Evolutionary conservation across 2,888 invertebrate genomes (phyloP), one percentile per base, ranked within the genome.

Genomic region (Autographa pulchrina): DNA sequence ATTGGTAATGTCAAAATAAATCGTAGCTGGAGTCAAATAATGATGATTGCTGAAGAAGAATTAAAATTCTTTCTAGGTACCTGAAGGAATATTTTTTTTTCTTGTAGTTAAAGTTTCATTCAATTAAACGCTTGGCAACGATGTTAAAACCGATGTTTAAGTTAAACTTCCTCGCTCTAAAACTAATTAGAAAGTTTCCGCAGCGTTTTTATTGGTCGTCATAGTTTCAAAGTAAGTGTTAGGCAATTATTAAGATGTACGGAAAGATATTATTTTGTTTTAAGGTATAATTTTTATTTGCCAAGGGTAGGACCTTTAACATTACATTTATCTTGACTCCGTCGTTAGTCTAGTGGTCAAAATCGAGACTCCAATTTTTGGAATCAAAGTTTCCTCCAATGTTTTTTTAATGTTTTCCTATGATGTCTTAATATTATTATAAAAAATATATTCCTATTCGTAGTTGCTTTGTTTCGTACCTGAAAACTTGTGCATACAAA

Each of bases 131-230:
- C 67, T 35, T 52, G 65, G 48, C n/a, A 56, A 59, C 59, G 64
- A 59, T 58, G 58, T 65, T 78, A 72, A 71, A 72, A 65, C 72
- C 65, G 41, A 72, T 75, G 69, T 72, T 63, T 69, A 64, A 83
- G 54, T 72, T 69, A 65, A 75, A 80, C 62, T 80, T 80, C 56
- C 56, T 38, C 54, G 69, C 62, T 71, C 18, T 62, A 35, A 61
- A 81, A 78, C 82, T 78, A 81, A 81, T 77, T 75, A 80, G 48
- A 38, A 70, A 80, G 70, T 78, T 77, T 61, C 56, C 20, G 31
- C 32, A 11, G 38, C 70, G 70, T 77, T 79, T 79, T 77, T 77
- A 77, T 60, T 63, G 65, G 70, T 60, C 61, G 59, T 73, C 43
- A 70, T 68, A 73, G 77, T 73, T 80, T 66, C 20, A 20, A 38